These are phyloP conservation scores for Sabatieria punctata DNA, from an alignment of 2,888 invertebrate genomes.

Conservation along the genomic window DNA sequence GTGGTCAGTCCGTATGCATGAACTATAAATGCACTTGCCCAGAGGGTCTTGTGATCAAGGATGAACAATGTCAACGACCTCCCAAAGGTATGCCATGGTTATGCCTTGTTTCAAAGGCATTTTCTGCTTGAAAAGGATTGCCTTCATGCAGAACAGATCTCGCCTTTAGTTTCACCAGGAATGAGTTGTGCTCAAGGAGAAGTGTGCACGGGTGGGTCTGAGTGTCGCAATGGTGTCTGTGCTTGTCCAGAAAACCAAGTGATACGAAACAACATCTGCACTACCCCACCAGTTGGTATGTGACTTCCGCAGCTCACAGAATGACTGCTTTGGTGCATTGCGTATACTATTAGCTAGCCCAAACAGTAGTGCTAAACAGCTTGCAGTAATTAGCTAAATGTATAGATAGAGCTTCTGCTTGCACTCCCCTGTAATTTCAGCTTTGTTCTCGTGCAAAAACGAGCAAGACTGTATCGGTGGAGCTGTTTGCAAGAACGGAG, in stretches of 20 bases:
- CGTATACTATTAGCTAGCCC: too few species aligned
- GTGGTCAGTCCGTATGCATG: conserved; percentile 2
- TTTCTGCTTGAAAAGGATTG: background rate
- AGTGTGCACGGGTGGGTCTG: conserved; percentile 17
- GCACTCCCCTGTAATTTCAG: background rate
- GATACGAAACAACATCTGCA: background rate
- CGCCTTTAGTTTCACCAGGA: too few species aligned
- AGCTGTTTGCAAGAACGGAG: background rate
- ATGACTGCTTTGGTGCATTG: too few species aligned
- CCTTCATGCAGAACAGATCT: too few species aligned
- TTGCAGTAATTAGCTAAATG: too few species aligned
- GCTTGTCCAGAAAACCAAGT: conserved; percentile 14
- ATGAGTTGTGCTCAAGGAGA: conserved; percentile 2
- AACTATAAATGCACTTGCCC: conserved; percentile 7
- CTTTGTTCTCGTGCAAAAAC: background rate
- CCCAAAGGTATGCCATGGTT: conserved; percentile 8
- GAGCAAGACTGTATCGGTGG: conserved; percentile 8
- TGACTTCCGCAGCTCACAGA: too few species aligned
- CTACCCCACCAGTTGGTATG: background rate
- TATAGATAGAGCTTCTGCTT: too few species aligned
- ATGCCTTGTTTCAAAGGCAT: background rate
- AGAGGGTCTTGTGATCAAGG: conserved; percentile 13
- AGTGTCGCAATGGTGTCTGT: conserved; percentile 15
- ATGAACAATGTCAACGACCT: background rate
- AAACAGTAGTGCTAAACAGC: too few species aligned